Evolutionary conservation across 2,888 invertebrate genomes (phyloP).

Genomic region (Nemoura dubitans): DNA sequence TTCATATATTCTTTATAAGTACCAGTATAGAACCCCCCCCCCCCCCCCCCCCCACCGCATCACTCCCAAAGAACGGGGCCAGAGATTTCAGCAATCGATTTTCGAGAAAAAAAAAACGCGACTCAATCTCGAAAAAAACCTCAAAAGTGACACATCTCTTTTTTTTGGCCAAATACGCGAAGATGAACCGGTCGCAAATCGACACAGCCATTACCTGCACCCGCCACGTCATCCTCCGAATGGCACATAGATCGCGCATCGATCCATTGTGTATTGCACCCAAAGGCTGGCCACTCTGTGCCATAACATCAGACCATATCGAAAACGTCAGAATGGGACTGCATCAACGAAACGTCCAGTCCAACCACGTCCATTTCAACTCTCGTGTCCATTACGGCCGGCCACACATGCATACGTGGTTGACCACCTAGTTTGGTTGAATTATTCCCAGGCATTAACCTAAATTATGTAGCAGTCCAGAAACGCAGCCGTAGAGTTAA

Average conservation of each 20-base stretch:
- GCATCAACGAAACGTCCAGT: background rate
- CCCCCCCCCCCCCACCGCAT: background rate
- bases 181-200: background rate
- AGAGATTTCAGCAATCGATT: background rate
- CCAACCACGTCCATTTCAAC: background rate
- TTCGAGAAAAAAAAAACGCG: background rate
- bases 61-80: background rate
- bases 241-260: background rate
- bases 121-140: background rate
- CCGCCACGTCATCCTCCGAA: background rate
- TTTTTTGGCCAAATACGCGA: background rate
- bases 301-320: background rate
- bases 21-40: background rate
- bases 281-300: background rate
- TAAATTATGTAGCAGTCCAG: background rate
- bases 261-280: background rate
- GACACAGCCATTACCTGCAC: background rate
- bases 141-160: background rate
- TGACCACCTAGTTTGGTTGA: constrained; percentile 7
- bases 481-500: background rate
- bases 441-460: background rate
- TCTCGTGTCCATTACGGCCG: background rate
- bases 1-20: too few species aligned
- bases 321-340: background rate
- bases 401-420: background rate